These are phyloP conservation scores for Sciaenops ocellatus DNA, from an alignment of 2,797 vertebrate species.

Conservation along the genomic window DNA sequence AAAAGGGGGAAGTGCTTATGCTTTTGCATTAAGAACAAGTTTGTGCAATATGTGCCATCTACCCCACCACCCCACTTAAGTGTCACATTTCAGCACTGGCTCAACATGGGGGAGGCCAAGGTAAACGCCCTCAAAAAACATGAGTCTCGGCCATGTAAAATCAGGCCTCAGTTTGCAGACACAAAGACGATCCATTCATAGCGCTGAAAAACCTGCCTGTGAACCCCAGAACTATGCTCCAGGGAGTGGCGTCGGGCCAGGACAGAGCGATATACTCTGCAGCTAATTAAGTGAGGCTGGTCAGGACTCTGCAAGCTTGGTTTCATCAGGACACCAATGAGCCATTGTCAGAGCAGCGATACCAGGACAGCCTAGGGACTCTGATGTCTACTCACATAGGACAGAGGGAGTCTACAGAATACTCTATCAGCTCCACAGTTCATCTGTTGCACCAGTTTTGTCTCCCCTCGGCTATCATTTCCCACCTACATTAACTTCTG, in stretches of 20 bases:
- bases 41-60: conserved; percentile 64
- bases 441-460: conserved; percentile 43
- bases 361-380: conserved; percentile 56
- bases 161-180: conserved; percentile 86
- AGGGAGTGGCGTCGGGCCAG: conserved; percentile 82
- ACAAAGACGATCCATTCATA: conserved; percentile 89
- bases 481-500: conserved; percentile 43
- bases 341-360: conserved; percentile 72
- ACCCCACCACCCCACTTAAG: conserved; percentile 66
- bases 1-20: conserved; percentile 41
- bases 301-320: conserved; percentile 72
- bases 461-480: conserved; percentile 10
- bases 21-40: conserved; percentile 61
- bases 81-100: conserved; percentile 82
- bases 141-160: conserved; percentile 84
- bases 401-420: conserved; percentile 39
- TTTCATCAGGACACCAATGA: conserved; percentile 79
- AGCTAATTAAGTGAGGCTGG: conserved; percentile 83
- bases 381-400: conserved; percentile 53
- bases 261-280: conserved; percentile 73
- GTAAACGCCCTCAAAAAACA: conserved; percentile 86
- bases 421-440: conserved; percentile 42
- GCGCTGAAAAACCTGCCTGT: conserved; percentile 83
- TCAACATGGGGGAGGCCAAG: conserved; percentile 81
- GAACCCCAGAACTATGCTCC: conserved; percentile 86